Evolutionary conservation across 2,797 vertebrate species (phyloP).

Genomic region (Cirrhinus molitorella): DNA sequence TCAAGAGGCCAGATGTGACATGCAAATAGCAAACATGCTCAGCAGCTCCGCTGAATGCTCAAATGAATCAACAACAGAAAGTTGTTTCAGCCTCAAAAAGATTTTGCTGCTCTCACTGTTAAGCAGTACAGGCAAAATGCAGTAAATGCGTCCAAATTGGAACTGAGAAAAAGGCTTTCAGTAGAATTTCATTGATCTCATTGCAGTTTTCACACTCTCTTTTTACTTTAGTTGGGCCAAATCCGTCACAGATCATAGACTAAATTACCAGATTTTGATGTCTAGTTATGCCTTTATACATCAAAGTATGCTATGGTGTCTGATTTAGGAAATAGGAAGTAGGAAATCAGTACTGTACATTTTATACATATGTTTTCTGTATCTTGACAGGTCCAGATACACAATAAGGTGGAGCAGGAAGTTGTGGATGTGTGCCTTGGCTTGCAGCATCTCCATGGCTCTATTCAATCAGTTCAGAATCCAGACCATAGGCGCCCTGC

Average conservation of each 20-base stretch:
- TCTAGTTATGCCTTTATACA: neutral
- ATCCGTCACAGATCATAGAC: neutral
- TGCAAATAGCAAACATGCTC: constrained; percentile 67
- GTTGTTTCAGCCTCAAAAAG: constrained; percentile 11
- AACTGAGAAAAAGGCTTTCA: neutral
- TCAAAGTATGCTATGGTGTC: neutral
- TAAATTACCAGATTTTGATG: neutral
- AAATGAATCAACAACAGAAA: constrained; percentile 38
- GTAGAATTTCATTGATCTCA: neutral
- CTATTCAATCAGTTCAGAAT: constrained; percentile 21
- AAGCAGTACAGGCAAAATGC: neutral
- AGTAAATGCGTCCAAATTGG: neutral
- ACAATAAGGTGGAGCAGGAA: constrained; percentile 38
- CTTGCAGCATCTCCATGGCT: constrained; percentile 40
- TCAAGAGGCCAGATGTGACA: constrained; percentile 64
- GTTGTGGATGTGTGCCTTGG: constrained; percentile 38
- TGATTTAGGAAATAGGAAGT: neutral
- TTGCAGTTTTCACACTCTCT: neutral
- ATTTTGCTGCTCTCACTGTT: neutral
- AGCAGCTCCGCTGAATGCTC: constrained; percentile 29
- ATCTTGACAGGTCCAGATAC: constrained; percentile 24
- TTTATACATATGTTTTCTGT: constrained; percentile 6
- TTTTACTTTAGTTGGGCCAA: neutral
- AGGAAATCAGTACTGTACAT: neutral
- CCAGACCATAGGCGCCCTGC: constrained; percentile 9